Conservation (phyloP, 2,888 invertebrate genomes). For the Scrobipalpa costella region DNA sequence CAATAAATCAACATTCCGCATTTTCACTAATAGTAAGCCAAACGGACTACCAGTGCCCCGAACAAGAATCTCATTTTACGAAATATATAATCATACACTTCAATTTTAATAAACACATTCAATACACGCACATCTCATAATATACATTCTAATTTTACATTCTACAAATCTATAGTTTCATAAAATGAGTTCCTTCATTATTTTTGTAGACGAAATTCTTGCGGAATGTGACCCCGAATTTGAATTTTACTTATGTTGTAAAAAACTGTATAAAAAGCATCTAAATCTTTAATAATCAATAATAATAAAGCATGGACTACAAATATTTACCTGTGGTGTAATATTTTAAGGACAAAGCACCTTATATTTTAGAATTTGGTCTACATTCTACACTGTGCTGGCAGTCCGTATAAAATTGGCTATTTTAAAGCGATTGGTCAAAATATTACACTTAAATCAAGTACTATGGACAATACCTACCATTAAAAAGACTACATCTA, state of each 20-base stretch:
- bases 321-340: neutral
- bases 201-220: neutral
- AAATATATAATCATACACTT: conserved; percentile 12
- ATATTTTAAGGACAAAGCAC: neutral
- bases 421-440: conserved; percentile 24
- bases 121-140: conserved; percentile 10
- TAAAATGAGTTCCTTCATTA: neutral
- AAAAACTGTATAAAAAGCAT: neutral
- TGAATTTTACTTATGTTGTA: too few relatives aligned
- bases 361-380: conserved; percentile 8
- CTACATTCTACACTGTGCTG: conserved; percentile 2
- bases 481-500: conserved; percentile 25
- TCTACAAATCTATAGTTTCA: conserved; percentile 11
- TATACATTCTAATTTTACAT: conserved; percentile 17
- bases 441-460: conserved; percentile 21
- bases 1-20: neutral
- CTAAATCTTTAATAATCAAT: neutral
- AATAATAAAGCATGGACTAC: neutral
- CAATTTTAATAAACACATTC: neutral
- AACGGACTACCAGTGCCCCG: neutral
- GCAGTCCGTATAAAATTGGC: conserved; percentile 21
- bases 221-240: neutral
- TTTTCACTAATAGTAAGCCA: conserved; percentile 11
- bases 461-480: conserved; percentile 28
- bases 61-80: conserved; percentile 3